These are phyloP conservation scores for Glomeris maerens DNA, from an alignment of 1,140 invertebrate species.

Conservation along the genomic window DNA sequence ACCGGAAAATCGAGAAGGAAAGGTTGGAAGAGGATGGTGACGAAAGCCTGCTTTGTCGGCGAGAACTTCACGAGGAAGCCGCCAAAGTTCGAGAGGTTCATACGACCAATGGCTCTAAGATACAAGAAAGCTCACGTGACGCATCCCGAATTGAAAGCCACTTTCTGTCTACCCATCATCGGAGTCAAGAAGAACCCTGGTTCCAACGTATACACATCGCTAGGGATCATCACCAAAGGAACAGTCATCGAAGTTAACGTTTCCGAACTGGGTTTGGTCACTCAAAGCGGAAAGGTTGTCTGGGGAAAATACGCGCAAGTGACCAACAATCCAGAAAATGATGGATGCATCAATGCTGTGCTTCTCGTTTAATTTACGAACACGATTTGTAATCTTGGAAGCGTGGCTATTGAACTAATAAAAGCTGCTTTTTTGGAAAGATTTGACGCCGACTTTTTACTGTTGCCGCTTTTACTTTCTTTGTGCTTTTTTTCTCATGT, in stretches of 20 bases:
- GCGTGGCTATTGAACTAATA: not conserved
- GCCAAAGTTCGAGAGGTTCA: conserved; percentile 98
- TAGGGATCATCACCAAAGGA: conserved; percentile 98
- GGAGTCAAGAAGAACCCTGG: conserved; percentile 99
- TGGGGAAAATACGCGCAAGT: conserved; percentile 99
- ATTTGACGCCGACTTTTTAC: not conserved
- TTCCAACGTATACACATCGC: conserved; percentile 87
- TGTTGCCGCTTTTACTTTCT: not conserved
- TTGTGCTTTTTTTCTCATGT: not conserved
- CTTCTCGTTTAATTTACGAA: conserved; percentile 82
- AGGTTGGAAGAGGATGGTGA: conserved; percentile 99
- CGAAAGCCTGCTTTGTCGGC: conserved; percentile 95
- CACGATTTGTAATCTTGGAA: too few relatives aligned
- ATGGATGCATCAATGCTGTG: conserved; percentile 99
- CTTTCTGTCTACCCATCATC: conserved; percentile 96
- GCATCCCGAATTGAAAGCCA: conserved; percentile 97
- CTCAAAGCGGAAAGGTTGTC: conserved; percentile 96
- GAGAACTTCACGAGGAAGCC: conserved; percentile 98
- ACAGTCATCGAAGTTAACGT: conserved; percentile 97
- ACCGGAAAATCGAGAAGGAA: conserved; percentile 91
- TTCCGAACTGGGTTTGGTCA: conserved; percentile 95
- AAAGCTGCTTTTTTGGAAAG: not conserved
- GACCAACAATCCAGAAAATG: conserved; percentile 99
- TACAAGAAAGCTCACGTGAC: conserved; percentile 98
- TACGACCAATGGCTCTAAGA: conserved; percentile 90